These are phyloP conservation scores for Fistularia commersonii DNA, from an alignment of 2,797 vertebrate genomes.

Conservation along the genomic window DNA sequence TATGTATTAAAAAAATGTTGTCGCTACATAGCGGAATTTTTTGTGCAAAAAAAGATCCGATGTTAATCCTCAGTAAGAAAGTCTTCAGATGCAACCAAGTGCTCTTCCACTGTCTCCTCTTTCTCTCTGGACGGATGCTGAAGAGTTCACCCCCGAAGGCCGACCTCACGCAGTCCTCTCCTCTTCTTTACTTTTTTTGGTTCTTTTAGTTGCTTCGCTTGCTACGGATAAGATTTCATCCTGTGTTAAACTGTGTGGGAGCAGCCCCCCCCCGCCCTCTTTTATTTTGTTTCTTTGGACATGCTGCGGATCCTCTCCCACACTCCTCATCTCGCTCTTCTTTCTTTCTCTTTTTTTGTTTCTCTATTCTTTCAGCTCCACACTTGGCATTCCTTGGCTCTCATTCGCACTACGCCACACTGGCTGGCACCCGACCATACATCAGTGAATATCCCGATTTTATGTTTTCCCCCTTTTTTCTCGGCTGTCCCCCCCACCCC, in stretches of 20 bases:
- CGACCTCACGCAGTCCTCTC: conserved; percentile 26
- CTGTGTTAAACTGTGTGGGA: conserved; percentile 64
- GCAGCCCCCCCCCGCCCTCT: conserved; percentile 30
- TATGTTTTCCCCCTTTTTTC: conserved; percentile 49
- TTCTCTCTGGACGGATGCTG: conserved; percentile 24
- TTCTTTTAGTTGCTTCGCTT: conserved; percentile 27
- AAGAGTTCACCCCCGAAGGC: conserved; percentile 25
- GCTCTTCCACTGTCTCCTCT: too few relatives aligned
- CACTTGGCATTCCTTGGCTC: conserved; percentile 82
- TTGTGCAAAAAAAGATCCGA: too few relatives aligned
- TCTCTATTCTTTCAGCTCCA: conserved; percentile 77
- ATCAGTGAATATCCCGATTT: conserved; percentile 82
- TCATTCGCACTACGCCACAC: conserved; percentile 85
- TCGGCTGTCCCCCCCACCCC: background rate
- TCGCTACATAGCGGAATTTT: too few relatives aligned
- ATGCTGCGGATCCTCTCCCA: conserved; percentile 66
- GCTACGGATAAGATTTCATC: conserved; percentile 64
- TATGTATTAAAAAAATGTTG: too few relatives aligned
- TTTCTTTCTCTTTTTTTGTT: conserved; percentile 69
- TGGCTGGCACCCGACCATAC: conserved; percentile 82
- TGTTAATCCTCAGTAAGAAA: too few relatives aligned
- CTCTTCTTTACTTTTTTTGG: conserved; percentile 9
- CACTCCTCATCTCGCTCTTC: conserved; percentile 72
- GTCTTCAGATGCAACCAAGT: too few relatives aligned
- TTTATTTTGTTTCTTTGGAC: conserved; percentile 14